A percentile compares a stretch with the other conserved stretches of the same genome.
Evolutionary conservation across 1,140 invertebrate genomes (phyloP).

Genomic region (Saccostrea glomerata): DNA sequence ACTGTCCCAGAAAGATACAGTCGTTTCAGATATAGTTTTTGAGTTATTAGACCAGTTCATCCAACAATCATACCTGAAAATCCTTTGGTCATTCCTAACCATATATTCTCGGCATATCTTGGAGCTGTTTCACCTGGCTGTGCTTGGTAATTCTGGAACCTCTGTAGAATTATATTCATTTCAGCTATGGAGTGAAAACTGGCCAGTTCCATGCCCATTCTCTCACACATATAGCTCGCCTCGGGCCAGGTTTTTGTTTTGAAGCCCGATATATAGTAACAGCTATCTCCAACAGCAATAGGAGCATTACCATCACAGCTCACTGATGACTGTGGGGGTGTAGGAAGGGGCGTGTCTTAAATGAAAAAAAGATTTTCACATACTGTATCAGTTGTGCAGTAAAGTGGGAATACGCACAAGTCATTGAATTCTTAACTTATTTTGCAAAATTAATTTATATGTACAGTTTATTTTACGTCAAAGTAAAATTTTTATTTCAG

Average conservation of each 20-base stretch:
- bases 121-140: conserved; percentile 34
- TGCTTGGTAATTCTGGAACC: background rate
- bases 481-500: background rate
- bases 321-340: background rate
- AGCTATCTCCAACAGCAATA: background rate
- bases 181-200: conserved; percentile 48
- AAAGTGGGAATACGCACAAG: too few species aligned
- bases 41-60: too few species aligned
- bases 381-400: too few species aligned
- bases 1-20: too few species aligned
- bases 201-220: conserved; percentile 48
- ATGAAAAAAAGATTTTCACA: background rate
- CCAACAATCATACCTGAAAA: conserved; percentile 6
- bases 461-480: background rate
- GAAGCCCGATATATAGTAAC: conserved; percentile 41
- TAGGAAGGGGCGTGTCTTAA: conserved; percentile 28
- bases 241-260: conserved; percentile 43
- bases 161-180: background rate
- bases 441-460: background rate
- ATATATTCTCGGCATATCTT: conserved; percentile 44
- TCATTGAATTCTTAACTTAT: too few species aligned
- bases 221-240: conserved; percentile 47
- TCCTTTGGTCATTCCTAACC: conserved; percentile 55
- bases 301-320: conserved; percentile 4
- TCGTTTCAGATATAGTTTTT: background rate